Evolutionary conservation across 1,140 invertebrate species (phyloP), one percentile per base, ranked within the genome.

Genomic region (Glomeris maerens): DNA sequence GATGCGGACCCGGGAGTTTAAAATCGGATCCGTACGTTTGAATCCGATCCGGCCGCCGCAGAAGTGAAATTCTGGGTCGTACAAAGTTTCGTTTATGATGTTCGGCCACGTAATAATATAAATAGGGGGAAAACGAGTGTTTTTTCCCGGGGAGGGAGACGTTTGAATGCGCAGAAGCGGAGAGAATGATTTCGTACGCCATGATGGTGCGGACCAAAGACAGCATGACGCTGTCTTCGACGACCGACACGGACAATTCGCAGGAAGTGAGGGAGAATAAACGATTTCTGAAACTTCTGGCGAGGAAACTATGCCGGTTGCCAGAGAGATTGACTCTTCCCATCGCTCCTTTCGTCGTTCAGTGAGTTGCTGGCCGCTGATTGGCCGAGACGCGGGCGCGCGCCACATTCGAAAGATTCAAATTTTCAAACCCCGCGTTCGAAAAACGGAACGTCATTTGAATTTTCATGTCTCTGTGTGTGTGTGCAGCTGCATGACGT

Each of bases 401-500:
- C n/a, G n/a, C n/a, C n/a, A n/a, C n/a, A n/a, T n/a, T n/a, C n/a
- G n/a, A n/a, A n/a, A n/a, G n/a, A n/a, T n/a, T n/a, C n/a, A n/a
- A n/a, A n/a, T n/a, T n/a, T n/a, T n/a, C n/a, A n/a, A n/a, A n/a
- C n/a, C n/a, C n/a, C n/a, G n/a, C n/a, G n/a, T 49, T 42, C 5
- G 17, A 10, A 21, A 5, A 42, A 5, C 17, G 25, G 20, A 36
- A 4, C 5, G 40, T 42, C 25, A 7, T 42, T 42, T 42, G 25
- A 21, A 42, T 21, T 42, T 42, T 5, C 17, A 27, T 60, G 13
- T 54, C 44, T 57, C 44, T 50, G n/a, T n/a, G n/a, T n/a, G n/a
- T n/a, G n/a, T 38, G 67, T 68, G 45, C 59, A 70, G 68, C 54
- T 66, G 68, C 45, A 64, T 65, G 44, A 64, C 60, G 22, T 60